Evolutionary conservation across 1,140 invertebrate species (phyloP).

Genomic region (Stenopsyche tienmushanensis): DNA sequence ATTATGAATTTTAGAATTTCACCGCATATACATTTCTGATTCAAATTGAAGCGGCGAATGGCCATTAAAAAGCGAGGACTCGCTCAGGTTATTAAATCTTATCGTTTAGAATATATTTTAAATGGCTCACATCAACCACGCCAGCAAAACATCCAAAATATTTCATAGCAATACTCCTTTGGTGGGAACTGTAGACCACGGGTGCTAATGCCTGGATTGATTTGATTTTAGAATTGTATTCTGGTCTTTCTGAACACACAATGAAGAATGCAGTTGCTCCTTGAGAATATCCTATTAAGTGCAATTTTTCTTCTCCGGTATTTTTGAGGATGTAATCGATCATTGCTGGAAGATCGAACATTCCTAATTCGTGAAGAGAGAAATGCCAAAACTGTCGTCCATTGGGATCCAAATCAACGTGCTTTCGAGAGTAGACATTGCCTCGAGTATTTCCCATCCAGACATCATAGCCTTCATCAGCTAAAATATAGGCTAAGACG

Average conservation of each 20-base stretch:
- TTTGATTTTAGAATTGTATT: constrained; percentile 61
- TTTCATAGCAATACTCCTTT: constrained; percentile 51
- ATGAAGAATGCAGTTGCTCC: constrained; percentile 61
- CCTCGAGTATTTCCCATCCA: too few relatives aligned
- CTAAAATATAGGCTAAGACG: constrained; percentile 2
- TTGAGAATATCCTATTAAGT: constrained; percentile 63
- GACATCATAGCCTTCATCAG: too few relatives aligned
- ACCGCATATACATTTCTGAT: constrained; percentile 44
- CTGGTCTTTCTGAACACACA: constrained; percentile 54
- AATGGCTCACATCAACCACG: background rate
- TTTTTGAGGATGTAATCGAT: constrained; percentile 60
- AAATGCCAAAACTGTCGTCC: constrained; percentile 51
- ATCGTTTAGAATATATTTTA: background rate
- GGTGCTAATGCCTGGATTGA: constrained; percentile 61
- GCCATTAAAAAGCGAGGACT: too few relatives aligned
- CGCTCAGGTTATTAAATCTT: background rate
- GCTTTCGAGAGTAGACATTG: too few relatives aligned
- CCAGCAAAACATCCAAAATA: constrained; percentile 17
- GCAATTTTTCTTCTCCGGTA: constrained; percentile 54
- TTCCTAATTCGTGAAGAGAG: constrained; percentile 72
- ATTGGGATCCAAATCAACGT: too few relatives aligned
- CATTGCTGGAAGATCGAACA: constrained; percentile 70
- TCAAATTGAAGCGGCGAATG: too few relatives aligned
- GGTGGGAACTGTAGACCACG: constrained; percentile 56
- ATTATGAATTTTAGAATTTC: constrained; percentile 50